Percentiles rank a stretch among this genome's conserved stretches.
These are phyloP conservation scores for Xestia c-nigrum DNA, from an alignment of 2,888 invertebrate species.

Conservation along the genomic window DNA sequence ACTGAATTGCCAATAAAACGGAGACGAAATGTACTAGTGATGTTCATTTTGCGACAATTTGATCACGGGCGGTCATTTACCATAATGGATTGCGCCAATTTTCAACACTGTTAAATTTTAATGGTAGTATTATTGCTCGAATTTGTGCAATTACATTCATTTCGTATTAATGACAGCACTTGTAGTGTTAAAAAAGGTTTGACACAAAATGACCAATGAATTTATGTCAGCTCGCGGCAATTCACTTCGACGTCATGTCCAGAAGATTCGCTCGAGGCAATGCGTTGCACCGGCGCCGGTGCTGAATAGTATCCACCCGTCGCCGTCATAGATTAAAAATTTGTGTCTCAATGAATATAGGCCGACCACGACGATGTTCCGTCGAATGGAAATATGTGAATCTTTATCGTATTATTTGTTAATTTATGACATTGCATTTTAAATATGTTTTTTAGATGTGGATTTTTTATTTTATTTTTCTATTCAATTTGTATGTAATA, in stretches of 20 bases:
- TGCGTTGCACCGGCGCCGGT: conserved; percentile 3
- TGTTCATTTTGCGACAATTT: conserved; percentile 77
- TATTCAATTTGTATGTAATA: no score
- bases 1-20: conserved; percentile 76
- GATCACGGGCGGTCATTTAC: conserved; percentile 75
- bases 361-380: no score
- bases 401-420: no score
- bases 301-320: conserved; percentile 25
- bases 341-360: no score
- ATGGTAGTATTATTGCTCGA: conserved; percentile 67
- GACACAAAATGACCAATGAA: conserved; percentile 28
- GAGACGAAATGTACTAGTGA: conserved; percentile 74
- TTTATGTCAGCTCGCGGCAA: conserved; percentile 16
- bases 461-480: no score
- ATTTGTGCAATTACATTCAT: conserved; percentile 55
- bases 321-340: conserved; percentile 34
- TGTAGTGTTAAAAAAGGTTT: conserved; percentile 27
- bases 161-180: conserved; percentile 47
- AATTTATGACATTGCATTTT: no score
- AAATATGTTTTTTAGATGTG: no score
- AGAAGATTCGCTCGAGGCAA: conserved; percentile 30
- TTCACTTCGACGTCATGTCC: conserved; percentile 19
- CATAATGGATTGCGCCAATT: conserved; percentile 78
- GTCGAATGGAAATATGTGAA: no score
- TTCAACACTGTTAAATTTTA: conserved; percentile 74